Evolutionary conservation across 2,113 vertebrate species (phyloP).

Genomic region (Pseudopipra pipra): DNA sequence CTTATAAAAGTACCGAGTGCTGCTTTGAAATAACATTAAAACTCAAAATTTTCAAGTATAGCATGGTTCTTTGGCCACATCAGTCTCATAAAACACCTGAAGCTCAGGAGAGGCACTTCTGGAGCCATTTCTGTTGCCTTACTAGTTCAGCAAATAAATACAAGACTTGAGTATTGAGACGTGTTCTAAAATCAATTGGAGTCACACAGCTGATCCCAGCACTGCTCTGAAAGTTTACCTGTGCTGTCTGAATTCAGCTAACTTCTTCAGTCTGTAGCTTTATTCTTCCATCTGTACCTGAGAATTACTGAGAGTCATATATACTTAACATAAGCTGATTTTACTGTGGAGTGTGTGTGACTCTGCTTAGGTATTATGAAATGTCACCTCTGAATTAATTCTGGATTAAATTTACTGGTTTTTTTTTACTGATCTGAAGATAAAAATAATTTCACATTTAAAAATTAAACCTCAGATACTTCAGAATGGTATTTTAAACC

Average conservation of each 20-base stretch:
- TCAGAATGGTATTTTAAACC: not conserved
- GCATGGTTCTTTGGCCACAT: not conserved
- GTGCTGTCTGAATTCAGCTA: not conserved
- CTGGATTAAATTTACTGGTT: not conserved
- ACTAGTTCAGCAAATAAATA: not conserved
- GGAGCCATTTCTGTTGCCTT: not conserved
- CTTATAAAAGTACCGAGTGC: not conserved
- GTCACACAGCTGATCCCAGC: not conserved
- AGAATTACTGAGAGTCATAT: not conserved
- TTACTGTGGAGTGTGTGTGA: rapidly evolving
- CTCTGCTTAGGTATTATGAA: not conserved
- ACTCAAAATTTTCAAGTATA: conserved; percentile 10
- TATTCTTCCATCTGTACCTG: not conserved
- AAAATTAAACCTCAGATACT: not conserved
- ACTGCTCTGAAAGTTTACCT: not conserved
- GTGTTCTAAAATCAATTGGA: not conserved
- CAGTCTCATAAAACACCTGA: not conserved
- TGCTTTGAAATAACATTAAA: conserved; percentile 34
- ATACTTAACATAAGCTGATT: not conserved
- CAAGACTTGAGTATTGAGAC: not conserved
- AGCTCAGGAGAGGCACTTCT: not conserved
- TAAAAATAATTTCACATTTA: not conserved
- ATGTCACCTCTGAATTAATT: not conserved
- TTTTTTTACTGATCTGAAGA: not conserved
- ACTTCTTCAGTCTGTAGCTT: not conserved